Percentiles rank a stretch among this genome's conserved stretches.
phyloP scores from a whole-genome alignment of 2,113 vertebrate genomes.

The Cyprichromis sp. region DNA sequence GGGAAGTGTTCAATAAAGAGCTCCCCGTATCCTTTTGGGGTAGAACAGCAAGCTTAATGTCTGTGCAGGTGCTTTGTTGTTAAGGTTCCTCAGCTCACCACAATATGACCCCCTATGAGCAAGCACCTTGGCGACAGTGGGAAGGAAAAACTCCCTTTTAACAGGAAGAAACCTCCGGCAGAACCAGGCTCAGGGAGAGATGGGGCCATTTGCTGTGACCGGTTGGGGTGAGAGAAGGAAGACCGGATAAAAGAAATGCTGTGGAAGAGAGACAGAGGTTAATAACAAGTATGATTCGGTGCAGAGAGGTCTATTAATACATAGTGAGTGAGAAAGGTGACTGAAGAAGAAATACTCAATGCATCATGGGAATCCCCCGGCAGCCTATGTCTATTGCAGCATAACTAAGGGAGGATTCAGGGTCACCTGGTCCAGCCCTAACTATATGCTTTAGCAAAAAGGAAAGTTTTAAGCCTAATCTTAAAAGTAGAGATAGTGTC shows the following conservation, averaged over 20 bases:
- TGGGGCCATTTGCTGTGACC: not conserved
- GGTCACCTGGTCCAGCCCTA: not conserved
- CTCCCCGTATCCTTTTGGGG: not conserved
- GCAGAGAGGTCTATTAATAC: no score
- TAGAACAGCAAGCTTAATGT: not conserved
- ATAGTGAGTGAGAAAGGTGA: no score
- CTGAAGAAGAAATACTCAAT: no score
- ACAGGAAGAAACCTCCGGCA: accelerated
- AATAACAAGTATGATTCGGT: no score
- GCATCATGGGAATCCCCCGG: no score
- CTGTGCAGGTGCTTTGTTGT: not conserved
- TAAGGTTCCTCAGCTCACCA: not conserved
- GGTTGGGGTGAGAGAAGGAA: no score
- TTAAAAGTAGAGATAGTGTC: not conserved
- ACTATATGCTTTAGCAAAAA: not conserved
- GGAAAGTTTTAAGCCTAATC: not conserved
- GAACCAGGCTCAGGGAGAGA: not conserved
- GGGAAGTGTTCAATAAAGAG: not conserved
- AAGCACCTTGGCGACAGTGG: not conserved
- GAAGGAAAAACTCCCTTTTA: not conserved
- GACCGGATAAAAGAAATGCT: no score
- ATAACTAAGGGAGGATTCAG: not conserved
- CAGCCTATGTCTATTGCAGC: accelerated
- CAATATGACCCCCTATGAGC: not conserved
- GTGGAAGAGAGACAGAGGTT: no score